Percentiles rank a stretch among this genome's conserved stretches.
These are phyloP conservation scores for Cylas formicarius DNA, from an alignment of 1,140 invertebrate genomes.

Conservation along the genomic window DNA sequence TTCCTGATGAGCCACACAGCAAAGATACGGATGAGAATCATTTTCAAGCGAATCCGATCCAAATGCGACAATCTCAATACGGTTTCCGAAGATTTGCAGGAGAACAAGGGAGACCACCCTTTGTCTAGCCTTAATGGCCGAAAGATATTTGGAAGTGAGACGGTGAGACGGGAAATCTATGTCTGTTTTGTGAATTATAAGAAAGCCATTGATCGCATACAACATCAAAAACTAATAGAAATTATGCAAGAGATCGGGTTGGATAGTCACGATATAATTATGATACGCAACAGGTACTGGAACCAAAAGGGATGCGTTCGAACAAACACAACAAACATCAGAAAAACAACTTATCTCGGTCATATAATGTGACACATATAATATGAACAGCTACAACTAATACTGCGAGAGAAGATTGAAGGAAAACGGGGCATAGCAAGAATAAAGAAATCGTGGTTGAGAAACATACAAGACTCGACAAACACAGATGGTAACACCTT, in stretches of 20 bases:
- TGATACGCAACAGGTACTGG: conserved; percentile 3
- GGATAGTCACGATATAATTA: conserved; percentile 1
- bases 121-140: not conserved
- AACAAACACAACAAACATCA: no score
- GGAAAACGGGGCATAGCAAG: no score
- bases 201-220: no score
- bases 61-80: conserved; percentile 1
- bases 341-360: no score
- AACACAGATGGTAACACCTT: no score
- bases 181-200: conserved; percentile 3
- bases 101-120: not conserved
- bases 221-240: conserved; percentile 1
- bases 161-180: not conserved
- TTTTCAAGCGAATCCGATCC: not conserved
- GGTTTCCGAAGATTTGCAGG: conserved; percentile 1
- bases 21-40: conserved; percentile 6
- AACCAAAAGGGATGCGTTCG: no score
- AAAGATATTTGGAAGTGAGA: conserved; percentile 1
- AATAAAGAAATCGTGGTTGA: no score
- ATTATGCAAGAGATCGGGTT: conserved; percentile 8
- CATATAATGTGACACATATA: no score
- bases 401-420: no score
- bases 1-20: conserved; percentile 6
- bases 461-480: no score
- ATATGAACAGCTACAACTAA: no score